Base-by-base conservation (phyloP, 2,797 vertebrate species). In the Urophycis tenuis region DNA sequence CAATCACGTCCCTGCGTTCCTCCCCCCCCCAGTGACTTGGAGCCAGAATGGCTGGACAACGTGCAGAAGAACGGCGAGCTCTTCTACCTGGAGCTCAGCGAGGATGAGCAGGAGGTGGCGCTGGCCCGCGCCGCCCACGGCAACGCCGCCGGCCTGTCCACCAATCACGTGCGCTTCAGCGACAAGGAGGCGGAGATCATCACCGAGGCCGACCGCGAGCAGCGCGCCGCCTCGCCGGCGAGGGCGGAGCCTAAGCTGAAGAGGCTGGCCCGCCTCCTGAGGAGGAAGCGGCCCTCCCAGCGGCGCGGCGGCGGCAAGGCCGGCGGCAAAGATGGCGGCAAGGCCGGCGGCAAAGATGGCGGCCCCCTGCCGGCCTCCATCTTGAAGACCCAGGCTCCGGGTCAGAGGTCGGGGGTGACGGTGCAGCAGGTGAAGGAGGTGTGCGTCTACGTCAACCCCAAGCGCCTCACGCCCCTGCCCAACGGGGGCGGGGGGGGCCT, bases 11-110 rank as follows among this genome's bases (percentile, higher is more conserved):
- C 72, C 2, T 78, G 19, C 78, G 3, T 73, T 72, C 80, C 25
- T 19, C 72, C 33, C 41, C 85, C 99, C 72, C 33, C 41, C 85
- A 99, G 98, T 87, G 96, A 97, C 77, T 89, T 99, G 77, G 96
- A 97, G 83, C 96, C 97, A 5, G 97, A 99, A 79, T 99, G 98
- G 98, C 88, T 96, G 84, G 94, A 97, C 3, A 94, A 95, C 4
- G 95, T 99, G 74, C 96, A 99, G 91, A 95, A 93, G 88, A 97
- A 96, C 1, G 97, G 98, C 3, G 96, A 99, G 79, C 93, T 99
- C 2, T 98, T 99, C 89, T 99, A 99, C 86, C 87, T 99, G 85
- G 97, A 99, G 86, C 77, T 99, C 81, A 98, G 96, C 77, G 97
- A 98, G 81, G 95, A 91, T 0, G 98, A 99, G 81, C 96, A 97